Percentiles rank a stretch among this genome's conserved stretches.
Evolutionary conservation across 2,888 invertebrate species (phyloP).

Genomic region (Tryphoninae sp.): DNA sequence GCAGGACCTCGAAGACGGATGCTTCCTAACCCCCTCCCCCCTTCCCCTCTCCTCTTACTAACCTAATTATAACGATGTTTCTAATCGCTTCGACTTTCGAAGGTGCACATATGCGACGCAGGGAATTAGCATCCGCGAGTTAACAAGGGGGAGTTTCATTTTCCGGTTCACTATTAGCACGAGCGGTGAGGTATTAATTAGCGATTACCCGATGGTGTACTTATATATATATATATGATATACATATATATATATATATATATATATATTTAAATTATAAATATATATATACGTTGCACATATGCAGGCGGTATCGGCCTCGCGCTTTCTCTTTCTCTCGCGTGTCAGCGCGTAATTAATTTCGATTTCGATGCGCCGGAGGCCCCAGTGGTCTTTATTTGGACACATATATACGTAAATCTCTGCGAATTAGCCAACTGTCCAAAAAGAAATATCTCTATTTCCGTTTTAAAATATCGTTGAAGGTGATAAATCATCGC

Average conservation of each 20-base stretch:
- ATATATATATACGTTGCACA: constrained; percentile 1
- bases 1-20: constrained; percentile 4
- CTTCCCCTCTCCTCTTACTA: not conserved
- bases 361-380: constrained; percentile 60
- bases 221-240: not conserved
- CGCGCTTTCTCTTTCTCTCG: constrained; percentile 71
- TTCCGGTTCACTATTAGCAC: constrained; percentile 63
- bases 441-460: not conserved
- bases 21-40: not conserved
- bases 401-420: not conserved
- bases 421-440: not conserved
- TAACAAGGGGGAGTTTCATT: constrained; percentile 65
- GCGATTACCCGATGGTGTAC: constrained; percentile 39
- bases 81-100: constrained; percentile 64
- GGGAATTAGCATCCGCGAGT: constrained; percentile 55
- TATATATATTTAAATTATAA: too few species aligned
- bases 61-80: constrained; percentile 59
- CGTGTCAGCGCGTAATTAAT: constrained; percentile 69
- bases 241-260: not conserved
- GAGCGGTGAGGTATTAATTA: constrained; percentile 63
- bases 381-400: constrained; percentile 47
- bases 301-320: constrained; percentile 55
- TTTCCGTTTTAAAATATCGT: not conserved
- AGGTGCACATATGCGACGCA: constrained; percentile 25
- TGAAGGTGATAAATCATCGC: not conserved